Evolutionary conservation across 2,888 invertebrate species (phyloP).

Genomic region (Pomacea canaliculata): DNA sequence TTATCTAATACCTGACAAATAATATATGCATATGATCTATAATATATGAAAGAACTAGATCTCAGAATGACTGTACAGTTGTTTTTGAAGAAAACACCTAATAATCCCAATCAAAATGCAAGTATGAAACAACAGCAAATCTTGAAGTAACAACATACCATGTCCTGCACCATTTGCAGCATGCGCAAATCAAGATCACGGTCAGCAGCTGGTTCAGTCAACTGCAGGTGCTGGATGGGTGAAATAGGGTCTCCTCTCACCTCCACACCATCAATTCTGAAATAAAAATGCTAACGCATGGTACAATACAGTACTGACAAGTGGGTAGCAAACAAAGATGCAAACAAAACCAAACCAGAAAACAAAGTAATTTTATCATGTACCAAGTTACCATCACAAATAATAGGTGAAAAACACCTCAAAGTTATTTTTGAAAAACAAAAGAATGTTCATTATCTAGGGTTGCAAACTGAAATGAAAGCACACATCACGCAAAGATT

Average conservation of each 20-base stretch:
- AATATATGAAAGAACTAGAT: no score
- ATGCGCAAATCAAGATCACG: constrained; percentile 72
- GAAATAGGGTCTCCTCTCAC: constrained; percentile 73
- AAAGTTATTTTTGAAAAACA: no score
- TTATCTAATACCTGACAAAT: no score
- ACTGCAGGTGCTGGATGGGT: constrained; percentile 76
- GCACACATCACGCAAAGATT: no score
- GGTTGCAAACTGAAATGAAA: no score
- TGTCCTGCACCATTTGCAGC: constrained; percentile 76
- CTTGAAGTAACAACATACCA: constrained; percentile 53
- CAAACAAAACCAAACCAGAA: no score
- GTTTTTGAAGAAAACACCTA: no score
- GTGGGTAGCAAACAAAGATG: no score
- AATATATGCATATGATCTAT: no score
- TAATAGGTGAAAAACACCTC: background rate
- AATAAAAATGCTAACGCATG: background rate
- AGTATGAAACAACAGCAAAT: background rate
- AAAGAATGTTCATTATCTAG: no score
- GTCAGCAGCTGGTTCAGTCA: constrained; percentile 70
- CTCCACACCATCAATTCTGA: constrained; percentile 23
- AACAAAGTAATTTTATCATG: background rate
- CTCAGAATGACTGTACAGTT: no score
- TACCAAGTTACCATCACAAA: background rate
- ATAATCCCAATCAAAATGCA: background rate
- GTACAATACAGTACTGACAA: background rate